Base-by-base conservation (phyloP, 2,888 invertebrate species). In the Bursaphelenchus okinawaensis region DNA sequence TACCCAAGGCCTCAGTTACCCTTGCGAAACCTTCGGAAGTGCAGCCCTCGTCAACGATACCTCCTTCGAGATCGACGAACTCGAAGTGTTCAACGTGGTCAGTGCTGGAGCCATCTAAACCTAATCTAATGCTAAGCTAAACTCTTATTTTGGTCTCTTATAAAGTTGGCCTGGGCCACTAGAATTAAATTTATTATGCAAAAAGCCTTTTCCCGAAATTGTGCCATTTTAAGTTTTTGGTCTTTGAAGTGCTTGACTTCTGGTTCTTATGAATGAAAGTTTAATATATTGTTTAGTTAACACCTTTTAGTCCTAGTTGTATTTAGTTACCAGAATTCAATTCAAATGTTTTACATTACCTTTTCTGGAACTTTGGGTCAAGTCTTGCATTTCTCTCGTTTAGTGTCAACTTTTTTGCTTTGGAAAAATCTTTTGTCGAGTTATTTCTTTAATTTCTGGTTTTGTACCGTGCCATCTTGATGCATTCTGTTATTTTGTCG, bases 1-100 rank as follows among this genome's bases (percentile, higher is more conserved):
- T 16, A 76, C 77, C 2, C 62, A 65, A 22, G 80, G 80, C 12
- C 75, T 81, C 27, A 72, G 75, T 23, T 73, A 74, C 28, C 65
- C 69, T 7, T 78, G 75, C 52, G 62, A 66, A 7, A 80, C 80
- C n/a, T 80, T 78, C 67, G 74, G 70, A 27, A 75, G 73, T 55
- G 78, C 80, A 7, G 65, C 75, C 12, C 74, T 80, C 4, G 75
- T 75, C 20, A 62, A 66, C 16, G 65, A 62, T 4, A 63, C 59
- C n/a, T 68, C 63, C 23, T 67, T 75, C 31, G 68, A 69, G 50
- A 74, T 76, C 52, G 68, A 74, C 62, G 75, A 76, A 52, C 64
- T 76, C 24, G 76, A 76, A 67, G 75, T 76, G 16, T 76, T 74
- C 58, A 62, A 70, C 59, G 74, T 75, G 24, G 28, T 60, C 19